phyloP scores from a whole-genome alignment of 2,888 invertebrate genomes.

The Chelonus formosanus region DNA sequence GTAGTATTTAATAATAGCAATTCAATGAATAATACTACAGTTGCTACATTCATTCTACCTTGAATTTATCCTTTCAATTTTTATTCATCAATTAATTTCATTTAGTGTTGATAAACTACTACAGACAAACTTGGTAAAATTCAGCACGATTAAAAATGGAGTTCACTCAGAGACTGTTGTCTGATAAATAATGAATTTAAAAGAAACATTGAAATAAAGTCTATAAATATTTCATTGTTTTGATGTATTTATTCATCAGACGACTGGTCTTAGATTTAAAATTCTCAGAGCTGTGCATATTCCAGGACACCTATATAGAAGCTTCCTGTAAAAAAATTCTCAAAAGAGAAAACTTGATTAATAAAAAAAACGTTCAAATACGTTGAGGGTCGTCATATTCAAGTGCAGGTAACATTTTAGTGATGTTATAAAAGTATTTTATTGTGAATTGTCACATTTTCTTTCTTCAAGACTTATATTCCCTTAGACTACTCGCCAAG shows the following conservation, averaged over 20 bases:
- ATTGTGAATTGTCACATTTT: slow-evolving; percentile 3
- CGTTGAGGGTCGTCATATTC: slow-evolving; percentile 27
- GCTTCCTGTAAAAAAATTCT: slow-evolving; percentile 52
- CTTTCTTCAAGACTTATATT: neutral
- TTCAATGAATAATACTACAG: too few species aligned
- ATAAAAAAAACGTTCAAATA: slow-evolving; percentile 25
- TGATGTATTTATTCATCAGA: slow-evolving; percentile 25
- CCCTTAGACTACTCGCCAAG: neutral
- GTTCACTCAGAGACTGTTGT: too few species aligned
- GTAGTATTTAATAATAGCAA: too few species aligned
- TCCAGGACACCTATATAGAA: slow-evolving; percentile 50
- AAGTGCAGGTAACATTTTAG: neutral
- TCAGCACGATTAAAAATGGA: too few species aligned
- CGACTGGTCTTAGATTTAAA: neutral
- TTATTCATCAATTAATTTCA: too few species aligned
- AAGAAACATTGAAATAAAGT: neutral
- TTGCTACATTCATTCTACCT: too few species aligned
- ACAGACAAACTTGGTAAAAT: too few species aligned
- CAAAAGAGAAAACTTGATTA: slow-evolving; percentile 34
- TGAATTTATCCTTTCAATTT: too few species aligned
- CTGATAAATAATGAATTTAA: too few species aligned
- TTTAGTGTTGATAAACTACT: too few species aligned
- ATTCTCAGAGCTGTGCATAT: slow-evolving; percentile 40
- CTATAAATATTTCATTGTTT: neutral
- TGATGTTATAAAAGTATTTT: neutral